Conservation (phyloP, 2,888 invertebrate genomes). For the Crioceris asparagi region DNA sequence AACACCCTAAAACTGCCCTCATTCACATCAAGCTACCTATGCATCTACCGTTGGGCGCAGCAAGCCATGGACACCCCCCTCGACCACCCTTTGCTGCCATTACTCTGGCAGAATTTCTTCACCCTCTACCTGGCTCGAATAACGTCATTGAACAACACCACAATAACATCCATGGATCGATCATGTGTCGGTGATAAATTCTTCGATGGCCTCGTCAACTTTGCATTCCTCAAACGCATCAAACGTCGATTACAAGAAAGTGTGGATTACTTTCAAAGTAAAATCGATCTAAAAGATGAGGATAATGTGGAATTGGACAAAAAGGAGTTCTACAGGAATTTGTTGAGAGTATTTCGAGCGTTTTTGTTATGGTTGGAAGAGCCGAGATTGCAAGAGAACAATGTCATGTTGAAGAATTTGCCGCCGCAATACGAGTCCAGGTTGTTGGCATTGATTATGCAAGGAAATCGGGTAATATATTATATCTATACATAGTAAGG, state of each 20-base stretch:
- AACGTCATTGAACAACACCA: conserved; percentile 38
- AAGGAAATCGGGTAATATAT: conserved; percentile 43
- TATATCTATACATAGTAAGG: neutral
- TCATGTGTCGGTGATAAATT: conserved; percentile 64
- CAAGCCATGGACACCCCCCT: conserved; percentile 57
- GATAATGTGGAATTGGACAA: conserved; percentile 24
- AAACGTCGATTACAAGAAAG: conserved; percentile 57
- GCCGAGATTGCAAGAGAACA: conserved; percentile 56
- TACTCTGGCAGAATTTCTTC: conserved; percentile 72
- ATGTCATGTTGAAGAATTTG: conserved; percentile 53
- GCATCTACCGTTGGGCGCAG: conserved; percentile 66
- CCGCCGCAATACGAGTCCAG: conserved; percentile 64
- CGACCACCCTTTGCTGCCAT: conserved; percentile 57
- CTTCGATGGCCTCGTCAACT: conserved; percentile 59
- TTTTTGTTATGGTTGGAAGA: conserved; percentile 71
- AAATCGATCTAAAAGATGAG: conserved; percentile 35
- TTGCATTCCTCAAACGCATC: conserved; percentile 55
- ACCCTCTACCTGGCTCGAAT: conserved; percentile 54
- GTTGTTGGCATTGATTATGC: conserved; percentile 50
- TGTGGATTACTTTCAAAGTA: conserved; percentile 44
- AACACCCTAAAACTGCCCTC: conserved; percentile 42
- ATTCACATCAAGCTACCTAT: conserved; percentile 45
- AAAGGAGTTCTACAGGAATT: conserved; percentile 31
- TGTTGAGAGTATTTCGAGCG: conserved; percentile 37
- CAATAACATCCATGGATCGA: conserved; percentile 35